Evolutionary conservation across 2,888 invertebrate genomes (phyloP).

Genomic region (Schizaphis graminum): DNA sequence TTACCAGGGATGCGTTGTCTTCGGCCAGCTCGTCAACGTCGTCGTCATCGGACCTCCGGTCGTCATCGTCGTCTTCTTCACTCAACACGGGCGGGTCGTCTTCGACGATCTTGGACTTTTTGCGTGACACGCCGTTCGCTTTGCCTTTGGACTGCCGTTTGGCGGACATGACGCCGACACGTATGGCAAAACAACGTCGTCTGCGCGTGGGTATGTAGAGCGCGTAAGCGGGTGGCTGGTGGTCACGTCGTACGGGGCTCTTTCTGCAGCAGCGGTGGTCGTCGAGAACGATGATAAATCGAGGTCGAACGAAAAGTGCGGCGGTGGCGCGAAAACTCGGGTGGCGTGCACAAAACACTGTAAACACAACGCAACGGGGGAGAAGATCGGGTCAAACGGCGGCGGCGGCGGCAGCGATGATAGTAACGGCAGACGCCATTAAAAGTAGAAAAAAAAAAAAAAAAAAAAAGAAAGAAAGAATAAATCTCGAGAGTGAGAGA

Average conservation of each 20-base stretch:
- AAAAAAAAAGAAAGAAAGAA: slow-evolving; percentile 18
- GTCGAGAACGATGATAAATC: neutral
- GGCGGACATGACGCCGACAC: slow-evolving; percentile 38
- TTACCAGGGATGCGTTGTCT: slow-evolving; percentile 58
- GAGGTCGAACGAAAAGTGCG: neutral
- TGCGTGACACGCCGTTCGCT: slow-evolving; percentile 58
- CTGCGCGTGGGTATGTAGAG: neutral
- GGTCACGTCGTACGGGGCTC: neutral
- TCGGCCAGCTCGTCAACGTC: slow-evolving; percentile 47
- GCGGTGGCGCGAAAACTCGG: neutral
- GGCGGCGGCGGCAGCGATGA: neutral
- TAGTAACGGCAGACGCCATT: slow-evolving; percentile 55
- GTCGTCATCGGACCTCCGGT: slow-evolving; percentile 49
- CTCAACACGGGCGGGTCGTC: slow-evolving; percentile 41
- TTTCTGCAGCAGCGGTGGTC: neutral
- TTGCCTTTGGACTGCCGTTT: slow-evolving; percentile 61
- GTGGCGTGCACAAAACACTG: slow-evolving; percentile 21
- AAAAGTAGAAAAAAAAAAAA: slow-evolving; percentile 43
- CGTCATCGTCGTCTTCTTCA: slow-evolving; percentile 53
- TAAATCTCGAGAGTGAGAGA: neutral
- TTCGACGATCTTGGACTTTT: slow-evolving; percentile 53
- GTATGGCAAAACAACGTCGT: neutral
- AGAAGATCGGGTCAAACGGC: slow-evolving; percentile 45
- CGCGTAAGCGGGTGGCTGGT: neutral
- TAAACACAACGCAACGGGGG: slow-evolving; percentile 7